phyloP scores from a whole-genome alignment of 2,113 vertebrate genomes.

The Alexandromys fortis region DNA sequence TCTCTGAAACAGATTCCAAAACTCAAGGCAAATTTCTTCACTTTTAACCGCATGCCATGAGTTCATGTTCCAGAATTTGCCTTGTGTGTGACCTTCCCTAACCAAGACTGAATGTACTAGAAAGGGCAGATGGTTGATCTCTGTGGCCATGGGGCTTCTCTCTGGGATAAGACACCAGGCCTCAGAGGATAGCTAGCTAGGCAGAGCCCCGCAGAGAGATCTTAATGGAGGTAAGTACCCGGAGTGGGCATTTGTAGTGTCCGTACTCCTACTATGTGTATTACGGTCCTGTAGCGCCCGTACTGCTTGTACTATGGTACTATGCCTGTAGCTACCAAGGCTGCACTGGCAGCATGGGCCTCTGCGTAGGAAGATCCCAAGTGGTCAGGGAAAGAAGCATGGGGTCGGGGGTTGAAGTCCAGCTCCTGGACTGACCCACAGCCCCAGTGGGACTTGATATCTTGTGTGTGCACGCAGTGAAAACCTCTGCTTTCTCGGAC shows the following conservation, averaged over 20 bases:
- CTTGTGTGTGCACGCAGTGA: fast-evolving
- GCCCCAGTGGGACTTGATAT: background rate
- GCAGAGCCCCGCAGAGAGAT: fast-evolving
- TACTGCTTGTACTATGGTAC: too few species aligned
- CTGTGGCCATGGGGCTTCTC: background rate
- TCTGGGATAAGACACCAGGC: fast-evolving
- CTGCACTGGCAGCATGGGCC: background rate
- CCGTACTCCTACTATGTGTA: too few species aligned
- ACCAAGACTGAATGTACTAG: background rate
- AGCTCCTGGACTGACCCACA: background rate
- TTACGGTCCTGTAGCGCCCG: too few species aligned
- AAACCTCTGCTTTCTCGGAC: background rate
- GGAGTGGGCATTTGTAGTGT: background rate
- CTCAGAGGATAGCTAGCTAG: background rate
- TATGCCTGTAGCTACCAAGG: too few species aligned
- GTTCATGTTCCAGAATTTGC: background rate
- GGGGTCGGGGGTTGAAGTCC: background rate
- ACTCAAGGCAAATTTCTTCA: background rate
- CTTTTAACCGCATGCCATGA: background rate
- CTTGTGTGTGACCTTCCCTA: background rate
- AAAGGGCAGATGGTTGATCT: background rate
- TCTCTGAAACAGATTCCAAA: background rate
- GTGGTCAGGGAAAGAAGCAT: background rate
- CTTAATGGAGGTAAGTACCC: fast-evolving
- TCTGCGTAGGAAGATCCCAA: background rate